phyloP scores from a whole-genome alignment of 1,140 invertebrate genomes.

The Ips typographus region DNA sequence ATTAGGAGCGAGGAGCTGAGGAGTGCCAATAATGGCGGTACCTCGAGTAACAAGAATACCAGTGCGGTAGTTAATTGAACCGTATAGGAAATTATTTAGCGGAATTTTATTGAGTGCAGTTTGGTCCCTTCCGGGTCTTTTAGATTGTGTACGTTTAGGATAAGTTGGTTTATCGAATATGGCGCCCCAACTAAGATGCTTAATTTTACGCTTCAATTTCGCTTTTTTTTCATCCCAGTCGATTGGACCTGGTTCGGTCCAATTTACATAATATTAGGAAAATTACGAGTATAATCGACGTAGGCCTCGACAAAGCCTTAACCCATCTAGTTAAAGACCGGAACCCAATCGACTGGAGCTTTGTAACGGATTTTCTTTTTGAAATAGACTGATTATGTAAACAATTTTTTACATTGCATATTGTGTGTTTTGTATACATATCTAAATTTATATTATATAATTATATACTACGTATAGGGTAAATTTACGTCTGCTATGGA shows the following conservation, averaged over 20 bases:
- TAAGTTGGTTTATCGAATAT: too few relatives aligned
- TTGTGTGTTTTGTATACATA: conserved; percentile 19
- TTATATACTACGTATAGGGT: not conserved
- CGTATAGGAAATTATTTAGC: not conserved
- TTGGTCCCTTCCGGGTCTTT: not conserved
- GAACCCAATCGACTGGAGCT: not conserved
- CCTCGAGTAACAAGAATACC: conserved; percentile 2
- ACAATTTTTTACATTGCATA: conserved; percentile 16
- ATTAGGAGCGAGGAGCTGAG: conserved; percentile 60
- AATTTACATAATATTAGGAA: too few relatives aligned
- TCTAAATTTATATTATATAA: conserved; percentile 1
- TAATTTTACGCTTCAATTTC: not conserved
- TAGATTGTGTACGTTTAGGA: too few relatives aligned
- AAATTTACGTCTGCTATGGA: too few relatives aligned
- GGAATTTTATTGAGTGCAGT: not conserved
- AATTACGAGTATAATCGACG: too few relatives aligned
- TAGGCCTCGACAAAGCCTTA: too few relatives aligned
- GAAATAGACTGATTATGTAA: conserved; percentile 21
- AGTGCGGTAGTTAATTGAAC: conserved; percentile 12
- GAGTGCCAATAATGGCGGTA: conserved; percentile 24
- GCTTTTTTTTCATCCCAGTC: too few relatives aligned
- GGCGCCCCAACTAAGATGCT: too few relatives aligned
- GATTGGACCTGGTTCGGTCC: too few relatives aligned
- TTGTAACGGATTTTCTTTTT: conserved; percentile 1
- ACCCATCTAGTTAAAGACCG: too few relatives aligned